Base-by-base conservation (phyloP, 2,888 invertebrate species). In the Tromatobia lineatoria region DNA sequence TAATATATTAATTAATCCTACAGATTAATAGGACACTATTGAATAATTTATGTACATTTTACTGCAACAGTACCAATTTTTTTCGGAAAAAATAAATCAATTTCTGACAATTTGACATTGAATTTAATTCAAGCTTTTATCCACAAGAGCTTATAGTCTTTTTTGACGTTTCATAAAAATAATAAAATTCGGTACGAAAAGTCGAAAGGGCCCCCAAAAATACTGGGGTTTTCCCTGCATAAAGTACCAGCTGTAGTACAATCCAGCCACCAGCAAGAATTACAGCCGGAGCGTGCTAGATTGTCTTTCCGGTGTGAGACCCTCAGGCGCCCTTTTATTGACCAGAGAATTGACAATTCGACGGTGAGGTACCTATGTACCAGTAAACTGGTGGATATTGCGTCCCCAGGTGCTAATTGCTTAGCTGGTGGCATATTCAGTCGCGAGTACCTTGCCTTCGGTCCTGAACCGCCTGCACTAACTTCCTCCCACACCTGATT, bases 341-440 rank as follows among this genome's bases (percentile, higher is more conserved):
- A 81, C 61, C 34, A 13, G n/a, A 77, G 50, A 61, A 67, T 59
- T 23, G 61, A 3, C 38, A 34, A 67, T 67, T 67, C n/a, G 45
- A 13, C 18, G 1, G 45, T 34, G 61, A 42, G 61, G 67, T 57
- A 67, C 18, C 54, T 20, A 7, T 34, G 34, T 7, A 52, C 23
- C 6, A 34, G 18, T 45, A 29, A 64, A 42, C 71, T 61, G 69
- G 73, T 66, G 52, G 74, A 38, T 45, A 57, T 4, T 4, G 61
- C n/a, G 67, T 76, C 73, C 61, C 66, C 25, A 66, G 85, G 86
- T 89, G 88, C 81, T 90, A 88, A 90, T 89, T 87, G 87, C 86
- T 82, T 88, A 88, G 88, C 90, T 90, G 90, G 90, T 90, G 90
- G 90, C 86, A 73, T 70, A 88, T 89, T 90, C 82, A 88, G 20